Percentiles rank a stretch among this genome's conserved stretches.
Evolutionary conservation across 2,888 invertebrate genomes (phyloP).

Genomic region (Archips crataeganus): DNA sequence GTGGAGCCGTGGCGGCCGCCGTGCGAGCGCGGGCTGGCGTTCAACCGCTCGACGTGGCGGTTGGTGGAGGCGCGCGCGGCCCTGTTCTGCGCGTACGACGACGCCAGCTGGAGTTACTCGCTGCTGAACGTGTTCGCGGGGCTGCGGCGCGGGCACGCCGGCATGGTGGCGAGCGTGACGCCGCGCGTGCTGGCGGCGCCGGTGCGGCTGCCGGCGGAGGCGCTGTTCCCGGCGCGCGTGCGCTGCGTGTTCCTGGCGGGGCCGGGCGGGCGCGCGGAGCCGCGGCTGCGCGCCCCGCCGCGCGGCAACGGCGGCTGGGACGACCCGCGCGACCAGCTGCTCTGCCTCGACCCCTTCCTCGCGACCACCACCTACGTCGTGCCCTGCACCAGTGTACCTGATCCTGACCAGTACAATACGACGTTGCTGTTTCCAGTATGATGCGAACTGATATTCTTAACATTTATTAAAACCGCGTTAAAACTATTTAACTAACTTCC

Average conservation of each 20-base stretch:
- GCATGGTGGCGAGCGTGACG: constrained; percentile 53
- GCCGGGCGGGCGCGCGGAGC: constrained; percentile 48
- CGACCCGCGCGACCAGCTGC: constrained; percentile 58
- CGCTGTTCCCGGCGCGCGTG: constrained; percentile 53
- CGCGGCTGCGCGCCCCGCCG: constrained; percentile 43
- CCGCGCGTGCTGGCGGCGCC: constrained; percentile 53
- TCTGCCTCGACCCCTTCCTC: constrained; percentile 58
- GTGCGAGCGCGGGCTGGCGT: constrained; percentile 58
- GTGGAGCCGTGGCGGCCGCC: constrained; percentile 62
- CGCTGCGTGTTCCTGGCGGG: constrained; percentile 52
- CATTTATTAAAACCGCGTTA: neutral
- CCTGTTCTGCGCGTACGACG: constrained; percentile 59
- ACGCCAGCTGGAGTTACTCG: constrained; percentile 65
- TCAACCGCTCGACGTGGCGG: constrained; percentile 60
- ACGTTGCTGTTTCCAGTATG: neutral
- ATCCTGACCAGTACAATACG: neutral
- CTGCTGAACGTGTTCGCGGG: constrained; percentile 53
- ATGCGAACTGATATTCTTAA: neutral
- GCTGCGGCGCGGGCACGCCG: constrained; percentile 48
- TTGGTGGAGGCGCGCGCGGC: constrained; percentile 49
- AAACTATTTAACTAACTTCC: no score
- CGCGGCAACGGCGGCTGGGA: constrained; percentile 60
- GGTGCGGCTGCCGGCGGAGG: constrained; percentile 32
- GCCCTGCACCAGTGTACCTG: neutral
- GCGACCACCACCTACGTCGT: constrained; percentile 18